phyloP scores from a whole-genome alignment of 2,797 vertebrate species.

The Enteromius fasciolatus region DNA sequence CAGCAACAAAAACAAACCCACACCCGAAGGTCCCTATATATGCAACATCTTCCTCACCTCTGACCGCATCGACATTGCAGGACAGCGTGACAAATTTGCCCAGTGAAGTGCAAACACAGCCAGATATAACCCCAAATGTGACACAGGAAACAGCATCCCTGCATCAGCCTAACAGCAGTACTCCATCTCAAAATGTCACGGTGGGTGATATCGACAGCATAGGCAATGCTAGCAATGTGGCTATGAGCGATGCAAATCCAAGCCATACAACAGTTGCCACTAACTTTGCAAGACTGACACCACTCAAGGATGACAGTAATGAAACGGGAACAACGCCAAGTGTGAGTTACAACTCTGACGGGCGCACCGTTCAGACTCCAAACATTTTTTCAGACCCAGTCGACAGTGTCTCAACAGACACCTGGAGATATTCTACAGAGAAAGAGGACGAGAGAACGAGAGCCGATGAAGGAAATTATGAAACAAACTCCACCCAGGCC shows the following conservation, averaged over 20 bases:
- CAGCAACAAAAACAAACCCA: constrained; percentile 12
- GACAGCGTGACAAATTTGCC: background rate
- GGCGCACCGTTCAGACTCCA: background rate
- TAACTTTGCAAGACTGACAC: background rate
- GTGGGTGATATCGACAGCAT: background rate
- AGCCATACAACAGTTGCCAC: background rate
- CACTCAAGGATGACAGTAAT: background rate
- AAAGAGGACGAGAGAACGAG: background rate
- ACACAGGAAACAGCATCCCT: background rate
- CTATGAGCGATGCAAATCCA: background rate
- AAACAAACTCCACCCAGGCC: constrained; percentile 24
- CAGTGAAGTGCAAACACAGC: background rate
- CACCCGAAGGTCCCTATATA: background rate
- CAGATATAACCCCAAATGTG: background rate
- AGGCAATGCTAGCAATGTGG: background rate
- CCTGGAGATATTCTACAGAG: background rate
- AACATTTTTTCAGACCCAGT: background rate
- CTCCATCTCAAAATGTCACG: background rate
- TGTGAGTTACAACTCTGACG: background rate
- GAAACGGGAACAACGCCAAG: constrained; percentile 36
- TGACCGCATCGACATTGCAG: background rate
- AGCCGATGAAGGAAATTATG: background rate
- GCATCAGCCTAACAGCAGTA: background rate
- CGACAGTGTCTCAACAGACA: constrained; percentile 9
- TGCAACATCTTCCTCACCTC: background rate